These are phyloP conservation scores for Drosophila suboccidentalis DNA, from an alignment of 2,888 invertebrate genomes.

Conservation along the genomic window DNA sequence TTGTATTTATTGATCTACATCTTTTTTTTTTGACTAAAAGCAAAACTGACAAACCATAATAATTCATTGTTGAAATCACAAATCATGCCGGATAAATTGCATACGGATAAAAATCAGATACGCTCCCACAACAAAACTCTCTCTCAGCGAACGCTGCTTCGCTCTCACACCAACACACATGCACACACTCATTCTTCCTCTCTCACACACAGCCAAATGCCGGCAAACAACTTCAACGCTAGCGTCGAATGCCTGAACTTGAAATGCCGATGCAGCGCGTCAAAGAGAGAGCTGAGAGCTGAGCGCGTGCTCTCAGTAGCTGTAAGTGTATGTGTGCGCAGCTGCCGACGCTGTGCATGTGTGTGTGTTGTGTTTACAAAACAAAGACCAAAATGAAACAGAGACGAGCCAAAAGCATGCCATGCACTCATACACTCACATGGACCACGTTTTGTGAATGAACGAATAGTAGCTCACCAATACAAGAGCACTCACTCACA, in stretches of 20 bases:
- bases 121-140: constrained; percentile 44
- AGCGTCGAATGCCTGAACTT: constrained; percentile 67
- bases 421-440: constrained; percentile 51
- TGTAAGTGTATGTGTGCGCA: constrained; percentile 49
- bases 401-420: constrained; percentile 74
- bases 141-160: constrained; percentile 17
- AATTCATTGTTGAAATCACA: constrained; percentile 34
- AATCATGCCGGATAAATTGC: constrained; percentile 47
- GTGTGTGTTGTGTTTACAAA: constrained; percentile 75
- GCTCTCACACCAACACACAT: constrained; percentile 22
- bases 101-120: constrained; percentile 53
- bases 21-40: background rate
- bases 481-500: constrained; percentile 50
- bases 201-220: constrained; percentile 57
- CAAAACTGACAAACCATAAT: constrained; percentile 5
- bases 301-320: constrained; percentile 49
- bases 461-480: constrained; percentile 79
- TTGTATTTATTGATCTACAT: background rate
- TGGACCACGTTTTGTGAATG: constrained; percentile 76
- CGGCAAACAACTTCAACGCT: constrained; percentile 72
- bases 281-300: constrained; percentile 19
- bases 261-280: constrained; percentile 76
- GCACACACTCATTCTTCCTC: constrained; percentile 3
- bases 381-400: constrained; percentile 69
- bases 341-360: constrained; percentile 60